Conservation (phyloP, 2,888 invertebrate species). For the Bembecia ichneumoniformis region DNA sequence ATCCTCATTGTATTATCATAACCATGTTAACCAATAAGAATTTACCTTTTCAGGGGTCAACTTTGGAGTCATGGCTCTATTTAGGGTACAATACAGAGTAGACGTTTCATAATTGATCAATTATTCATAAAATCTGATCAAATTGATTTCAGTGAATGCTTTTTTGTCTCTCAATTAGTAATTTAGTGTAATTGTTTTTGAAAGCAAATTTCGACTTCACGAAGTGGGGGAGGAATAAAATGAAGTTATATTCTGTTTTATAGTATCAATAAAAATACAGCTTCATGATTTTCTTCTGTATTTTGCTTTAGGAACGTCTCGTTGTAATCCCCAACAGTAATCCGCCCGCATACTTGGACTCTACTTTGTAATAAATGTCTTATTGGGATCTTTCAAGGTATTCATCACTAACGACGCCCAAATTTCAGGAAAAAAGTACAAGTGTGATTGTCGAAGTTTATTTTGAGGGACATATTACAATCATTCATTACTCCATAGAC, state of each 20-base stretch:
- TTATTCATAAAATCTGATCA: no score
- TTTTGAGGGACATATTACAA: slow-evolving; percentile 5
- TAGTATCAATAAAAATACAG: background rate
- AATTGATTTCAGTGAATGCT: no score
- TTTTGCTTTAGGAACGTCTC: slow-evolving; percentile 1
- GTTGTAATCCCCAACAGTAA: slow-evolving; percentile 1
- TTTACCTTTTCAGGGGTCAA: no score
- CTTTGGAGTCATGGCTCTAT: no score
- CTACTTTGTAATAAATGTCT: slow-evolving; percentile 11
- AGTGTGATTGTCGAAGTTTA: slow-evolving; percentile 8
- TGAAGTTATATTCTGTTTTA: background rate
- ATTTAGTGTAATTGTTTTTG: no score
- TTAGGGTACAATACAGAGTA: no score
- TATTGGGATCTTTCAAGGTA: slow-evolving; percentile 32
- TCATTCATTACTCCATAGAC: no score
- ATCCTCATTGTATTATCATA: no score
- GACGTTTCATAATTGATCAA: no score
- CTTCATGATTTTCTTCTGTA: slow-evolving; percentile 1
- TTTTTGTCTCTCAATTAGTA: background rate
- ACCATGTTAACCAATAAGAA: no score
- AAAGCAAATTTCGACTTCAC: no score
- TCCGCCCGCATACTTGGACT: background rate
- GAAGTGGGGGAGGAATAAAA: background rate
- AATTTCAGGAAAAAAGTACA: slow-evolving; percentile 8
- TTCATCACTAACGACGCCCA: slow-evolving; percentile 14